Evolutionary conservation across 2,113 vertebrate species (phyloP).

Genomic region (Lepisosteus osseus): DNA sequence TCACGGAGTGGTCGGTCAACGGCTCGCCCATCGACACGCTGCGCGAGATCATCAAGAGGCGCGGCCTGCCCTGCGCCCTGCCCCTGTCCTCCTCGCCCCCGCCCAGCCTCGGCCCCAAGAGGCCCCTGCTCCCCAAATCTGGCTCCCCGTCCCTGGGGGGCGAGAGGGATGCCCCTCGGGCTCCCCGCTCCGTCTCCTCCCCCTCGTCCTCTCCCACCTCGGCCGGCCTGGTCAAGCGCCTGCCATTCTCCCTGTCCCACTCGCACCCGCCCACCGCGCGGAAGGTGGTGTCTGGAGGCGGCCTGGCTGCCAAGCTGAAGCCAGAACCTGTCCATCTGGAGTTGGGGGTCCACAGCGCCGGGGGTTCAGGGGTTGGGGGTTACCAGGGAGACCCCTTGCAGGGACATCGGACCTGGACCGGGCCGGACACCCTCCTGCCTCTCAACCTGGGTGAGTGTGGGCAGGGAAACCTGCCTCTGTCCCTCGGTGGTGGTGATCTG

Average conservation of each 20-base stretch:
- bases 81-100: slow-evolving; percentile 58
- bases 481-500: background rate
- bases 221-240: slow-evolving; percentile 39
- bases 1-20: slow-evolving; percentile 65
- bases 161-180: background rate
- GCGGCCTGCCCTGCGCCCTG: slow-evolving; percentile 63
- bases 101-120: slow-evolving; percentile 21
- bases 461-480: background rate
- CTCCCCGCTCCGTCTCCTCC: slow-evolving; percentile 48
- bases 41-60: slow-evolving; percentile 63
- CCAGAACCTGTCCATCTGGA: slow-evolving; percentile 67
- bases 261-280: slow-evolving; percentile 42
- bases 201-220: slow-evolving; percentile 51
- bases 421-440: slow-evolving; percentile 51
- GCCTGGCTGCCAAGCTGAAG: slow-evolving; percentile 59
- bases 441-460: slow-evolving; percentile 58
- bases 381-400: slow-evolving; percentile 42
- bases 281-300: slow-evolving; percentile 41
- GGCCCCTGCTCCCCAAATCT: background rate
- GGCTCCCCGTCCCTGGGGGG: background rate
- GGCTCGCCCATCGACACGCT: slow-evolving; percentile 63
- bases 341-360: slow-evolving; percentile 45
- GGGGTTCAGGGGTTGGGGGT: slow-evolving; percentile 17
- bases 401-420: slow-evolving; percentile 44
- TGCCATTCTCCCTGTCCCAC: slow-evolving; percentile 54